Conservation (phyloP, 1,140 invertebrate genomes). For the Drosophila carrolli region DNA sequence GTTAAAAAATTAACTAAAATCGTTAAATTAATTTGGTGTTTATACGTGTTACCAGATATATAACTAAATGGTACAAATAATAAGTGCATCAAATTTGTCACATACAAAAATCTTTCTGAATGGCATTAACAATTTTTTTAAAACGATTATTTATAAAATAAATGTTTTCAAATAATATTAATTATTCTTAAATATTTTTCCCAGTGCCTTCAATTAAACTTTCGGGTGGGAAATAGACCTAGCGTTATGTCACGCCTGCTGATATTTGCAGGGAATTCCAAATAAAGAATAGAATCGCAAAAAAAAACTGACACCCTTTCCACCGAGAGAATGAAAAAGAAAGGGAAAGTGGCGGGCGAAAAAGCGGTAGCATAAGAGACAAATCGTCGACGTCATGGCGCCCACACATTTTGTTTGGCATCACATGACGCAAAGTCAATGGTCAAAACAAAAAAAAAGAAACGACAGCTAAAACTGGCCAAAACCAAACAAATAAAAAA, state of each 20-base stretch:
- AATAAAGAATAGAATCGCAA: slow-evolving; percentile 15
- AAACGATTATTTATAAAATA: too few relatives aligned
- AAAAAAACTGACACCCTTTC: slow-evolving; percentile 24
- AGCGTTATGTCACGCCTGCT: slow-evolving; percentile 50
- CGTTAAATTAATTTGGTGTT: too few relatives aligned
- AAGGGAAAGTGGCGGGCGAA: not conserved
- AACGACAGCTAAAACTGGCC: slow-evolving; percentile 7
- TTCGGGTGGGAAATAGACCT: not conserved
- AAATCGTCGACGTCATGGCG: slow-evolving; percentile 69
- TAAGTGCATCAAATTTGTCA: too few relatives aligned
- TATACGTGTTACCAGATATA: too few relatives aligned
- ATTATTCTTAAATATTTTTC: not conserved
- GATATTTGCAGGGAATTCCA: slow-evolving; percentile 36
- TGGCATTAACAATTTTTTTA: too few relatives aligned
- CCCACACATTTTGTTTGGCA: slow-evolving; percentile 49
- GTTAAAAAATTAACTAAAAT: too few relatives aligned
- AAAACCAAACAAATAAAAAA: slow-evolving; percentile 42
- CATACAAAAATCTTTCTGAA: too few relatives aligned
- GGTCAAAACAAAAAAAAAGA: slow-evolving; percentile 9
- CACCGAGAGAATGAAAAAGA: slow-evolving; percentile 14
- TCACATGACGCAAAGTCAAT: slow-evolving; percentile 72
- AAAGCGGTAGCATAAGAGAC: slow-evolving; percentile 15
- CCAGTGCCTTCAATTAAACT: slow-evolving; percentile 14
- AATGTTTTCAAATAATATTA: too few relatives aligned
- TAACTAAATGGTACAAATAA: too few relatives aligned